A percentile compares a stretch with the other conserved stretches of the same genome.
phyloP scores from a whole-genome alignment of 2,113 vertebrate species.

The Myiagra hebetior region DNA sequence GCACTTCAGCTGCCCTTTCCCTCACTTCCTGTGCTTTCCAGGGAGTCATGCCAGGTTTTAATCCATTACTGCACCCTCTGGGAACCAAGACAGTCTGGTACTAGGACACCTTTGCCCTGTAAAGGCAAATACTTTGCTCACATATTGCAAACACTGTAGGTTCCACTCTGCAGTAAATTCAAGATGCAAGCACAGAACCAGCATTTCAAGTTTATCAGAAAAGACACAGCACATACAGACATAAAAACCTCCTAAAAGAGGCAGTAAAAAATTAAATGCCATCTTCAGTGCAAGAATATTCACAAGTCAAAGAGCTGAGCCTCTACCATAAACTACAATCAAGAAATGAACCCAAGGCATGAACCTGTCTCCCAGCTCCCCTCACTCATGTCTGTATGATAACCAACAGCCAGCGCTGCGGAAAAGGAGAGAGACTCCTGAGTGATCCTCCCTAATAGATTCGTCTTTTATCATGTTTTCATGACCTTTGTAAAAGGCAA shows the following conservation, averaged over 20 bases:
- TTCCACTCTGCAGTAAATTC: neutral
- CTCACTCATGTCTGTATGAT: neutral
- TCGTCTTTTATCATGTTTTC: slow-evolving; percentile 75
- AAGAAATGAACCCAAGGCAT: neutral
- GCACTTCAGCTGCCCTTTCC: neutral
- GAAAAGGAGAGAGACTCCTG: slow-evolving; percentile 32
- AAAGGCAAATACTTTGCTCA: neutral
- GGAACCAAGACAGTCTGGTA: neutral
- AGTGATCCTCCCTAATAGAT: slow-evolving; percentile 68
- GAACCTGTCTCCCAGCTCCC: neutral
- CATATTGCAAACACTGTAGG: neutral
- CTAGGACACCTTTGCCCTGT: neutral
- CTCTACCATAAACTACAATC: slow-evolving; percentile 12
- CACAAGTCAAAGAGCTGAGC: neutral
- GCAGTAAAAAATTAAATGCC: neutral
- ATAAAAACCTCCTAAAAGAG: neutral
- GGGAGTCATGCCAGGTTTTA: neutral
- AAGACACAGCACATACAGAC: neutral
- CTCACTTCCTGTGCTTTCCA: neutral
- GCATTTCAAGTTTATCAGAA: neutral
- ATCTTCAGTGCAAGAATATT: neutral
- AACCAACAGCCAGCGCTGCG: neutral
- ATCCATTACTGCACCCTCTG: neutral
- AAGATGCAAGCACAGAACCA: neutral
- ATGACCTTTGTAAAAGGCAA: slow-evolving; percentile 79